These are phyloP conservation scores for Machaerirhynchus nigripectus DNA, from an alignment of 2,113 vertebrate species.

Conservation along the genomic window DNA sequence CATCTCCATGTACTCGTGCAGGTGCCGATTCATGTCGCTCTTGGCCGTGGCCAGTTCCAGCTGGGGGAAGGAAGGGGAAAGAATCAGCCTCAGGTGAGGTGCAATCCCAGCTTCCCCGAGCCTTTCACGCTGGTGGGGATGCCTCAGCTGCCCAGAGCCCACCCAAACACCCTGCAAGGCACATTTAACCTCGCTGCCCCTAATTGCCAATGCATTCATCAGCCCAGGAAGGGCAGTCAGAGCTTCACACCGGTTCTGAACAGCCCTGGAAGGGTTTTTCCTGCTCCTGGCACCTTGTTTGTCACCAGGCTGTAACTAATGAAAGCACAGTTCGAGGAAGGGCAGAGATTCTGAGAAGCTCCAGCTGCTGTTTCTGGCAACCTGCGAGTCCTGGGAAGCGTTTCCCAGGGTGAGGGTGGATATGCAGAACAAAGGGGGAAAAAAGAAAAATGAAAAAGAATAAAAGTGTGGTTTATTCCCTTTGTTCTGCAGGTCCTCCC, in stretches of 20 bases:
- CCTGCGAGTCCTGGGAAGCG: background rate
- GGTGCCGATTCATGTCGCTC: conserved; percentile 91
- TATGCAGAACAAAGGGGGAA: background rate
- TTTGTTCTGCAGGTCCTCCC: background rate
- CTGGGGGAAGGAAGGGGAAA: conserved; percentile 42
- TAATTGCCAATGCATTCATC: accelerated
- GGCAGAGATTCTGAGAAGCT: background rate
- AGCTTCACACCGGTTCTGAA: background rate
- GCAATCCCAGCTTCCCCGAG: background rate
- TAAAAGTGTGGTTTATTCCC: background rate
- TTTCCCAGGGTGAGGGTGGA: background rate
- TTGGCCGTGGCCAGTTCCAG: conserved; percentile 90
- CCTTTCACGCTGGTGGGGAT: background rate
- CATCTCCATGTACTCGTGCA: conserved; percentile 96
- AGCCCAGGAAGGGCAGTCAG: background rate
- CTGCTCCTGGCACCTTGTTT: background rate
- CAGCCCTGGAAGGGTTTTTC: background rate
- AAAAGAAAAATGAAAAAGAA: background rate
- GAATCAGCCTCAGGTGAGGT: background rate
- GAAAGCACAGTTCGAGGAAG: background rate
- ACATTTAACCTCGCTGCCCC: background rate
- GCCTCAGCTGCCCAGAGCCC: background rate
- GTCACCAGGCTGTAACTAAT: background rate
- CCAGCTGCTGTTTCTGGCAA: background rate
- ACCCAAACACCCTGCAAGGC: accelerated